Evolutionary conservation across 2,888 invertebrate genomes (phyloP).

Genomic region (Pollenia griseotomentosa): DNA sequence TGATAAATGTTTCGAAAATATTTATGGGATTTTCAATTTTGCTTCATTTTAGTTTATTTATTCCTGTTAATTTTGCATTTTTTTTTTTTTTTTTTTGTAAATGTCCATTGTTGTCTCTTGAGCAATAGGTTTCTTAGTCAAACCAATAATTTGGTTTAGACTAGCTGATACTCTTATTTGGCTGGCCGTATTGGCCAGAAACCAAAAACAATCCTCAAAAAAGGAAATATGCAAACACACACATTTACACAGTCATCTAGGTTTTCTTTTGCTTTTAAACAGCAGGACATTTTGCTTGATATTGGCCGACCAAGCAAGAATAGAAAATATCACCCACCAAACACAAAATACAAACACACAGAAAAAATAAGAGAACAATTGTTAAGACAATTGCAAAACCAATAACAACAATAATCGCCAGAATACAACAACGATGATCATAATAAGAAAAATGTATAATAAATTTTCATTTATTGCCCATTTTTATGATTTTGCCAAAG

Average conservation of each 20-base stretch:
- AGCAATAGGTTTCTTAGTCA: constrained; percentile 59
- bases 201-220: constrained; percentile 30
- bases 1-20: constrained; percentile 55
- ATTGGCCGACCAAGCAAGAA: constrained; percentile 63
- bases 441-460: constrained; percentile 50
- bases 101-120: constrained; percentile 6
- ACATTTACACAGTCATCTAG: constrained; percentile 11
- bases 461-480: constrained; percentile 61
- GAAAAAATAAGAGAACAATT: constrained; percentile 57
- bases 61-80: constrained; percentile 66
- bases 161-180: constrained; percentile 55
- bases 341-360: constrained; percentile 6
- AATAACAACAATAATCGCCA: constrained; percentile 9
- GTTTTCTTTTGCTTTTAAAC: constrained; percentile 55
- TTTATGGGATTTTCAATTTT: constrained; percentile 11
- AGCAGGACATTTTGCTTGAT: constrained; percentile 74
- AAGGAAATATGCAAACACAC: constrained; percentile 41
- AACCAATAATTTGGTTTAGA: constrained; percentile 70
- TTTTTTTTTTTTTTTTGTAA: constrained; percentile 29
- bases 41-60: constrained; percentile 37
- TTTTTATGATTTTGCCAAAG: constrained; percentile 48
- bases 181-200: constrained; percentile 65
- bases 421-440: constrained; percentile 25
- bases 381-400: constrained; percentile 41
- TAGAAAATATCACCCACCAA: constrained; percentile 69